Evolutionary conservation across 1,140 invertebrate species (phyloP), one percentile per base, ranked within the genome.

Genomic region (Drosophila sulfurigaster): DNA sequence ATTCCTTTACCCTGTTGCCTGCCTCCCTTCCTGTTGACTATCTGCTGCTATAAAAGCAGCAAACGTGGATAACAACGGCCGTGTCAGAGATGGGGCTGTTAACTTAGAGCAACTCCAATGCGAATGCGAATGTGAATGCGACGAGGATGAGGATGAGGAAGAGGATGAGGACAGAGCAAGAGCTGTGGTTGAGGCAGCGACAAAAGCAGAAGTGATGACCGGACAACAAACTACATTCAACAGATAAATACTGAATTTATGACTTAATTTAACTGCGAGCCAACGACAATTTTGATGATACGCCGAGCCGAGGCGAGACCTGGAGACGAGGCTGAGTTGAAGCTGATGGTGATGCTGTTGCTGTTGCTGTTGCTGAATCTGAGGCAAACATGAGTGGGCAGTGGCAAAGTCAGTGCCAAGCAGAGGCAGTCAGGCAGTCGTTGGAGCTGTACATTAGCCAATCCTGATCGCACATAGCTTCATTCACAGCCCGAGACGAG

Each of bases 181-280:
- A 15, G 16, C 3, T 11, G n/a, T 30, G 58, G 13, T 15, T 48
- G 73, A 16, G 43, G 66, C 79, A 59, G 82, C 82, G 82, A 87
- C 83, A 88, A 82, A 85, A 80, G 83, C 85, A 81, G 81, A 89
- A 88, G 87, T 91, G 90, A 91, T 91, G 87, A 91, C 87, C 83
- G 87, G 91, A 91, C 91, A 91, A 92, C 87, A 92, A 92, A 92
- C 91, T 92, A 92, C 91, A 92, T 88, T 82, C 87, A 82, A 81
- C 70, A 88, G 91, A 92, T 92, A 92, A 92, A 92, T 92, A 91
- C 90, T 88, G 90, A 92, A 92, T 92, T 92, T 92, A 92, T 92
- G 91, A 91, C 91, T 92, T 91, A 91, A 92, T 92, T 92, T 92
- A 91, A 92, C 90, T 91, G 85, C 85, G 71, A 88, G 85, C 85